Percentiles rank a stretch among this genome's conserved stretches.
Evolutionary conservation across 2,797 vertebrate species (phyloP).

Genomic region (Anguilla megastoma): DNA sequence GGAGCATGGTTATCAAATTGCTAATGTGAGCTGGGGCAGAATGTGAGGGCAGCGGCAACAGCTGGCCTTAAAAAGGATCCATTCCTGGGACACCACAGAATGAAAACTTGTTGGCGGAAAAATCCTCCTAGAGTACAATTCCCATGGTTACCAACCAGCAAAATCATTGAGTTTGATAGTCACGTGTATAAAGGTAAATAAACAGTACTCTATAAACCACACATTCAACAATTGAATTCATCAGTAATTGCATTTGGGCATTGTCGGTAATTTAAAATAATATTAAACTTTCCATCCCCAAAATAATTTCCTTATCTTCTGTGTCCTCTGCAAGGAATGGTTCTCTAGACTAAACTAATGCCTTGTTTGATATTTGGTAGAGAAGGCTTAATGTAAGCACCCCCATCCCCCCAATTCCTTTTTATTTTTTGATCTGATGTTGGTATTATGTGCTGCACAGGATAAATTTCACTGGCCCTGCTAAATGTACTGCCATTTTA

Average conservation of each 20-base stretch:
- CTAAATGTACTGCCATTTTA: slow-evolving; percentile 14
- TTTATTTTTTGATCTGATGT: neutral
- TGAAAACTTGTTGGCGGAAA: neutral
- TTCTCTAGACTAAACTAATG: slow-evolving; percentile 9
- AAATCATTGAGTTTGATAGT: neutral
- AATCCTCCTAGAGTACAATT: neutral
- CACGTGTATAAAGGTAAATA: neutral
- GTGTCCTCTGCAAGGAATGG: neutral
- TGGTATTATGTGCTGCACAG: neutral
- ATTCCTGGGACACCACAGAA: neutral
- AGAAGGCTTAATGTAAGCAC: neutral
- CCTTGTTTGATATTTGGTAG: neutral
- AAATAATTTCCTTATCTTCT: neutral
- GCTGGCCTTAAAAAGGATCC: neutral
- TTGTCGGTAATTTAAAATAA: neutral
- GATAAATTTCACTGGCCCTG: neutral
- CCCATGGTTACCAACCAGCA: neutral
- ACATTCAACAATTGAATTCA: neutral
- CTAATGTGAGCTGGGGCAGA: neutral
- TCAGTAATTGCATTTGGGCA: neutral
- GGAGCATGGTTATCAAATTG: slow-evolving; percentile 1
- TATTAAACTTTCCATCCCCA: neutral
- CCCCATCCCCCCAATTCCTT: neutral
- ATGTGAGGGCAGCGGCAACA: neutral
- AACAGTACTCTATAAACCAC: neutral